Percentiles rank a stretch among this genome's conserved stretches.
phyloP scores from a whole-genome alignment of 1,140 invertebrate genomes.

The Batillaria attramentaria region DNA sequence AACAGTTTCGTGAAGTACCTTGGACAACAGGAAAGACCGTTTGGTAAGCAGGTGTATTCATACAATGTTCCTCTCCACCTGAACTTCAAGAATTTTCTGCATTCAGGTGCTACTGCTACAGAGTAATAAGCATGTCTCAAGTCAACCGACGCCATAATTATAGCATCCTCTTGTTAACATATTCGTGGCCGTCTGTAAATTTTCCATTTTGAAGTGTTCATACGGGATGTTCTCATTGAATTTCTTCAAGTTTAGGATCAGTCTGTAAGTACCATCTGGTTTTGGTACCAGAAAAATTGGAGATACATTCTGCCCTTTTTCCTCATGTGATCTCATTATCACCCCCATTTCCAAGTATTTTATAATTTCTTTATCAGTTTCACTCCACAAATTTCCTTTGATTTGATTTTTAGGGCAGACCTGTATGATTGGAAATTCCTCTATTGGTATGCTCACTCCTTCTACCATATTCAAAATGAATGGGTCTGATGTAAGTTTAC shows the following conservation, averaged over 20 bases:
- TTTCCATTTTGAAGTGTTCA: too few species aligned
- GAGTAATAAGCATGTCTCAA: not conserved
- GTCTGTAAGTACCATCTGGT: conserved; percentile 1
- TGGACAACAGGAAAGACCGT: too few species aligned
- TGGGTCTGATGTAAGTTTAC: not conserved
- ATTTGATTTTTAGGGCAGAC: not conserved
- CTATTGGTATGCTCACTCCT: not conserved
- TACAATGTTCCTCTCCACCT: not conserved
- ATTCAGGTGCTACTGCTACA: not conserved
- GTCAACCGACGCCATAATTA: not conserved
- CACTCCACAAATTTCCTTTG: not conserved
- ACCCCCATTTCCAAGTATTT: too few species aligned
- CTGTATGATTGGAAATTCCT: too few species aligned
- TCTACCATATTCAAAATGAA: not conserved
- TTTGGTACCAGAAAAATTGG: not conserved
- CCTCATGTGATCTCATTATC: too few species aligned
- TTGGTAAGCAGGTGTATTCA: too few species aligned
- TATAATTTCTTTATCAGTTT: not conserved
- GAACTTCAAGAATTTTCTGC: not conserved
- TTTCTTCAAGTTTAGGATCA: not conserved
- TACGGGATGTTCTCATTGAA: not conserved
- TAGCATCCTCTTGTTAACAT: not conserved
- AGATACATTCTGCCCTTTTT: not conserved
- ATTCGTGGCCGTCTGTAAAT: not conserved
- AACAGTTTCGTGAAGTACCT: too few species aligned